phyloP scores from a whole-genome alignment of 1,140 invertebrate genomes.

The Manduca sexta region DNA sequence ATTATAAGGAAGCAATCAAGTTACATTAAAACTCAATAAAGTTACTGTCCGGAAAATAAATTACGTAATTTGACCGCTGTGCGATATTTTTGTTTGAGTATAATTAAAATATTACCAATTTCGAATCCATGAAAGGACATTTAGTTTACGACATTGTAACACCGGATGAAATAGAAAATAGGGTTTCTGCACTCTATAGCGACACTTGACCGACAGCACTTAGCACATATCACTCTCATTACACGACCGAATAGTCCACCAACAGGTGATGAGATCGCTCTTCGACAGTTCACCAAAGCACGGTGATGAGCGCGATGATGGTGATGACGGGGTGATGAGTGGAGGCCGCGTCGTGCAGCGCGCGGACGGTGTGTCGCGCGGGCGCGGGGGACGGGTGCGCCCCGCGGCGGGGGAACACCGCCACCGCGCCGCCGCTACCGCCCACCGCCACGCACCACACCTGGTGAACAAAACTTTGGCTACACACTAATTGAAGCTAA shows the following conservation, averaged over 20 bases:
- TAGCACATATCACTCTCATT: neutral
- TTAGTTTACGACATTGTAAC: too few relatives aligned
- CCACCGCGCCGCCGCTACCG: conserved; percentile 34
- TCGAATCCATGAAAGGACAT: too few relatives aligned
- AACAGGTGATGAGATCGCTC: neutral
- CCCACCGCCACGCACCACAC: conserved; percentile 49
- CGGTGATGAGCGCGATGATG: neutral
- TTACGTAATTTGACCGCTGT: too few relatives aligned
- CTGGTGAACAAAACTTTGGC: neutral
- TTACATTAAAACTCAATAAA: too few relatives aligned
- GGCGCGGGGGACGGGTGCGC: conserved; percentile 37
- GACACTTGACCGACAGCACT: neutral
- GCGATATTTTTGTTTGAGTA: too few relatives aligned
- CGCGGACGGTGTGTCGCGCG: conserved; percentile 40
- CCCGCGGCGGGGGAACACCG: conserved; percentile 43
- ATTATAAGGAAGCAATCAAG: too few relatives aligned
- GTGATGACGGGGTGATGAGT: neutral
- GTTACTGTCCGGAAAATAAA: too few relatives aligned
- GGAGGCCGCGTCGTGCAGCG: conserved; percentile 24
- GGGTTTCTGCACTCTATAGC: too few relatives aligned
- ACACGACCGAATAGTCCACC: neutral
- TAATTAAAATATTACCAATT: too few relatives aligned
- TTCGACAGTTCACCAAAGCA: neutral
- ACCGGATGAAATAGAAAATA: too few relatives aligned
- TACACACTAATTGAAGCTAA: too few relatives aligned